Percentiles rank a stretch among this genome's conserved stretches.
phyloP scores from a whole-genome alignment of 2,888 invertebrate species.

The Agrotis clavis region DNA sequence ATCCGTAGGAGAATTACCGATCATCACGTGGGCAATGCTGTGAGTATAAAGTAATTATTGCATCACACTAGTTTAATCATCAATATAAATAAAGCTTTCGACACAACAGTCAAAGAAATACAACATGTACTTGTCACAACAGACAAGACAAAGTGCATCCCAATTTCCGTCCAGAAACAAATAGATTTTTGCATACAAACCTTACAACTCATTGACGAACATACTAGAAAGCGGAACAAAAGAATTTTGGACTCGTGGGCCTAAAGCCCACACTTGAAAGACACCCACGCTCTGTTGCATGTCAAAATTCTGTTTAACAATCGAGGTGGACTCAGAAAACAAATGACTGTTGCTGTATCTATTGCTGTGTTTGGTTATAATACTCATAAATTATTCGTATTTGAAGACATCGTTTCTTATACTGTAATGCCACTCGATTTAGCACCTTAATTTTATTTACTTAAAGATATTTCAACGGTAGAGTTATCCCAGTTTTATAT shows the following conservation, averaged over 20 bases:
- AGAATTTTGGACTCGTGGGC: slow-evolving; percentile 80
- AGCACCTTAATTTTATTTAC: not conserved
- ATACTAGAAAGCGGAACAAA: slow-evolving; percentile 81
- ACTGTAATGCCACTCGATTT: slow-evolving; percentile 36
- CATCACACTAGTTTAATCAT: not conserved
- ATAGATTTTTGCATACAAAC: slow-evolving; percentile 83
- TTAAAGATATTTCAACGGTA: not conserved
- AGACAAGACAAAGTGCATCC: slow-evolving; percentile 65
- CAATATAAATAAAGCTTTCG: not conserved
- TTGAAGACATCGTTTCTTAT: slow-evolving; percentile 31
- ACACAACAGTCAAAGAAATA: slow-evolving; percentile 48
- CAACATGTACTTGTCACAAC: slow-evolving; percentile 67
- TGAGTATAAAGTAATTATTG: too few relatives aligned
- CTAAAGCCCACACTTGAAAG: slow-evolving; percentile 76
- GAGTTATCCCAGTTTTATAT: slow-evolving; percentile 53
- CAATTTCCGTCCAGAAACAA: slow-evolving; percentile 69
- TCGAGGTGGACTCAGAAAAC: slow-evolving; percentile 79
- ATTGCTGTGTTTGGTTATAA: slow-evolving; percentile 77
- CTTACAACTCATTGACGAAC: slow-evolving; percentile 71
- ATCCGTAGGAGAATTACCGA: too few relatives aligned
- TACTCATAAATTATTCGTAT: slow-evolving; percentile 78
- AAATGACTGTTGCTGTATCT: slow-evolving; percentile 80
- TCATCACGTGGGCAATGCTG: too few relatives aligned
- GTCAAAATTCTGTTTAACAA: slow-evolving; percentile 84
- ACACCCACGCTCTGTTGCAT: slow-evolving; percentile 78